Evolutionary conservation across 37 sponge, comb jelly and placozoan species (phyloP).

Genomic region (Oscarella lobularis): DNA sequence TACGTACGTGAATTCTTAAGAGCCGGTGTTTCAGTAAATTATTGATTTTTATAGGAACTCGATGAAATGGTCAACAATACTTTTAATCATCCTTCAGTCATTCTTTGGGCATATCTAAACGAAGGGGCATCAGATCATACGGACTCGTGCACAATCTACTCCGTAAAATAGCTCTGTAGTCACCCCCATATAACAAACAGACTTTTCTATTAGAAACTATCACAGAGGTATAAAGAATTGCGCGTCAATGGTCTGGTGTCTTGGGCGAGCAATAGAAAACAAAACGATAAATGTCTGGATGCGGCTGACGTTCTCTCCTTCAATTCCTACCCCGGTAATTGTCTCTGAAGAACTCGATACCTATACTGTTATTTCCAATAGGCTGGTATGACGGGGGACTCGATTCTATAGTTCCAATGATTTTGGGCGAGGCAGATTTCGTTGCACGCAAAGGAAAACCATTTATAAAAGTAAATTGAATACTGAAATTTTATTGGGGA

Average conservation of each 20-base stretch:
- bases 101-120: conserved; percentile 4
- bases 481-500: background rate
- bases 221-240: background rate
- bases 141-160: background rate
- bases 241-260: conserved; percentile 7
- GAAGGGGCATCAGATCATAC: conserved; percentile 2
- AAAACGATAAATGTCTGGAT: background rate
- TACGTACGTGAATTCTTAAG: background rate
- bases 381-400: background rate
- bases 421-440: background rate
- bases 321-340: conserved; percentile 3
- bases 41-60: background rate
- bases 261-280: background rate
- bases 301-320: background rate
- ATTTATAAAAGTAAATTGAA: background rate
- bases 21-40: background rate
- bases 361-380: background rate
- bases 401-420: background rate
- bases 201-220: background rate
- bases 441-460: background rate
- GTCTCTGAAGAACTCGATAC: background rate
- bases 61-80: conserved; percentile 12
- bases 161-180: background rate
- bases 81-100: conserved; percentile 7
- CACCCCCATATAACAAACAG: background rate